These are phyloP conservation scores for Alexandromys fortis DNA, from an alignment of 2,113 vertebrate species.

Conservation along the genomic window DNA sequence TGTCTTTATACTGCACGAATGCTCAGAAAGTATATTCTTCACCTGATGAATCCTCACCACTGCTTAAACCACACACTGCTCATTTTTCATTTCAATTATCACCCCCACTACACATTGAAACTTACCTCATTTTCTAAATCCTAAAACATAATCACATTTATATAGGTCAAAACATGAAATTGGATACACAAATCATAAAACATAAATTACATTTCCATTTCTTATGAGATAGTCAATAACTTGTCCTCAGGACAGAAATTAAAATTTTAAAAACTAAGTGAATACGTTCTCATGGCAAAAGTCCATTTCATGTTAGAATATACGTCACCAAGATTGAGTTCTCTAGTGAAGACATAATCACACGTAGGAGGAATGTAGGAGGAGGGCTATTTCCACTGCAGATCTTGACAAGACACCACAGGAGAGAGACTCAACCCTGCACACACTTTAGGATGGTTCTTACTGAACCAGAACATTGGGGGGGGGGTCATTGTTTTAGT, in stretches of 20 bases:
- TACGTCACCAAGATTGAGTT: neutral
- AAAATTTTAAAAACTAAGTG: conserved; percentile 14
- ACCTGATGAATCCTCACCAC: conserved; percentile 10
- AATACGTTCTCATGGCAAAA: conserved; percentile 46
- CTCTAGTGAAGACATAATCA: neutral
- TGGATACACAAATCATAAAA: conserved; percentile 35
- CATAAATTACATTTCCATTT: conserved; percentile 57
- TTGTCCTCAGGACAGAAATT: conserved; percentile 14
- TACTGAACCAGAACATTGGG: neutral
- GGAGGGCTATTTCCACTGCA: neutral
- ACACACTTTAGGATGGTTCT: neutral
- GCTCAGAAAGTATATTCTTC: neutral
- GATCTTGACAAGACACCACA: conserved; percentile 16
- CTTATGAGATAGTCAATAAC: conserved; percentile 46
- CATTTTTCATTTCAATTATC: conserved; percentile 18
- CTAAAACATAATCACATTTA: conserved; percentile 39
- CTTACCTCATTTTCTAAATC: conserved; percentile 32
- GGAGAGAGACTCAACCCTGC: neutral
- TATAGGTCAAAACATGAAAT: conserved; percentile 28
- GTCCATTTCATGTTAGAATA: neutral
- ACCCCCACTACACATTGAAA: neutral
- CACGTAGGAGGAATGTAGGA: neutral
- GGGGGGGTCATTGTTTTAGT: neutral
- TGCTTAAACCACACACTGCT: neutral
- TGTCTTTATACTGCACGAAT: neutral